Conservation (phyloP, 2,797 vertebrate genomes). For the Acrossocheilus wenchowensis region DNA sequence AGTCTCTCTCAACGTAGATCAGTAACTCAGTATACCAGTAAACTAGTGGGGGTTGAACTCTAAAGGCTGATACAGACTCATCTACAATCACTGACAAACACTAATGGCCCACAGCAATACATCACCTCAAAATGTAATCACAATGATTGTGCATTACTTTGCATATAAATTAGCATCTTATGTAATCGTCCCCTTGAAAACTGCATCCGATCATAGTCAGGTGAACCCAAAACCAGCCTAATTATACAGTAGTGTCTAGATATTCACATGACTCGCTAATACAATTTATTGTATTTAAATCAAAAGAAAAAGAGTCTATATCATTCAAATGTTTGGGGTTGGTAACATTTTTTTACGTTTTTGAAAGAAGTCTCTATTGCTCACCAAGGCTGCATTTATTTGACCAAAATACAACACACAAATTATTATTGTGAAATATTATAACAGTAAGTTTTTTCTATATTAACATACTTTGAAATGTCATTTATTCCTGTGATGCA, state of each 20-base stretch:
- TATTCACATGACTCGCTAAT: background rate
- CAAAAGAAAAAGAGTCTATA: background rate
- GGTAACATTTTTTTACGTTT: background rate
- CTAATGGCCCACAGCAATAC: background rate
- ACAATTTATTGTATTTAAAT: background rate
- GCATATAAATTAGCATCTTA: background rate
- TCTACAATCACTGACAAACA: conserved; percentile 39
- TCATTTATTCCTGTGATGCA: background rate
- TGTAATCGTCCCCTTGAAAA: background rate
- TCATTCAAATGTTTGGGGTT: background rate
- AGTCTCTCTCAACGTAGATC: conserved; percentile 33
- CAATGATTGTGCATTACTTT: background rate
- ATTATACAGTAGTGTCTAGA: background rate
- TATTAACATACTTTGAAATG: background rate
- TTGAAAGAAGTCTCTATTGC: background rate
- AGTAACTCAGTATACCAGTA: conserved; percentile 43
- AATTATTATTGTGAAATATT: background rate
- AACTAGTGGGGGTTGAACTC: conserved; percentile 20
- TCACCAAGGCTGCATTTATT: background rate
- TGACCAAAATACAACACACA: background rate
- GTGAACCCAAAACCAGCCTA: background rate
- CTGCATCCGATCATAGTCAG: no score
- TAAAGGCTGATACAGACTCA: conserved; percentile 30
- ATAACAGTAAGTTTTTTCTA: background rate
- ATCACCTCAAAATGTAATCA: background rate